Evolutionary conservation across 2,888 invertebrate species (phyloP), one percentile per base, ranked within the genome.

Genomic region (Doris montereyensis): DNA sequence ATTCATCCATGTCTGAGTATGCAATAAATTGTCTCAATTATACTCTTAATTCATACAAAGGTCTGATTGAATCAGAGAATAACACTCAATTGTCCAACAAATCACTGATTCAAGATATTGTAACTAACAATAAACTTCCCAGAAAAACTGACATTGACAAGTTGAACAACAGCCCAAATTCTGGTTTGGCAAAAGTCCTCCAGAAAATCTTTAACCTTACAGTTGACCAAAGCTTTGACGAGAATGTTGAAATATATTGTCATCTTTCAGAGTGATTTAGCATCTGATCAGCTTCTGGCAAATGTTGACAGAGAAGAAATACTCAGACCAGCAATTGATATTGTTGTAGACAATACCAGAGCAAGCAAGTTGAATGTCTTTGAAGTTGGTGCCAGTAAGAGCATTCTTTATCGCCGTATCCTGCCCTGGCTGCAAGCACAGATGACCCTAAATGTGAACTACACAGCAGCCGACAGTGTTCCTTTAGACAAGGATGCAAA

Each of bases 321-420:
- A 17, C 82, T 92, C 24, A 89, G 91, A 79, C 87, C 91, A 2
- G 88, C 89, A 79, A 89, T 96, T 76, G 96, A 97, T 90, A 91
- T 95, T 10, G 94, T 95, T 28, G 91, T 95, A 52, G 97, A 97
- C 92, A 97, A 97, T 90, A 93, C 94, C 24, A 92, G 93, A 57
- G 93, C 94, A 10, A 90, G 94, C 1, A 95, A 95, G 88, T 91
- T 97, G 24, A 96, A 95, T 91, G 93, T 94, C 21, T 92, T 94
- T 17, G 97, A 97, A 93, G 92, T 94, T 5, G 93, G 83, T 30
- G 83, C 84, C 1, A 74, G 80, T 21, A 78, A 79, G 10, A 77
- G 78, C 24, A 78, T 81, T 17, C 32, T 90, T 60, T 86, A 83
- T 73, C 76, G 83, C 4, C 74, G 81, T 21, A 81, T 88, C 10